A percentile compares a stretch with the other conserved stretches of the same genome.
Conservation (phyloP, 2,113 vertebrate species). For the Nerophis ophidion region DNA sequence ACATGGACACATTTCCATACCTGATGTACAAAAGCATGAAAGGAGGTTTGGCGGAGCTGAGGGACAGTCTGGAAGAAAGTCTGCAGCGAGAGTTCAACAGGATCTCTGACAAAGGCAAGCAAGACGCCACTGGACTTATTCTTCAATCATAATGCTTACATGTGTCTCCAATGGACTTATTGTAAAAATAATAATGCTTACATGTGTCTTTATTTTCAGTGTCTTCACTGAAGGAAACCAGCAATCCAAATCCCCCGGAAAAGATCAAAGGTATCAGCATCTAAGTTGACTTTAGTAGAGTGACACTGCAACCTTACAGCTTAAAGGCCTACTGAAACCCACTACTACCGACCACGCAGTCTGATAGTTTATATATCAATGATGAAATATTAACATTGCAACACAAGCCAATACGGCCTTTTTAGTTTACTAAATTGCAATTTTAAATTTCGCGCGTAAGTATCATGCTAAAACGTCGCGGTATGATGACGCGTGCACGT, state of each 20-base stretch:
- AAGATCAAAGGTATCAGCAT: constrained; percentile 49
- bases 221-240: constrained; percentile 48
- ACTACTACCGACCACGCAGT: too few relatives aligned
- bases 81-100: constrained; percentile 52
- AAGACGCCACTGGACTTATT: too few relatives aligned
- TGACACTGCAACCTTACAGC: too few relatives aligned
- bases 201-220: constrained; percentile 30
- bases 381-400: too few relatives aligned
- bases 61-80: constrained; percentile 43
- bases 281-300: background rate
- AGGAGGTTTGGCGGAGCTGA: constrained; percentile 53
- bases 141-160: background rate
- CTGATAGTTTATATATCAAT: too few relatives aligned
- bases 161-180: background rate
- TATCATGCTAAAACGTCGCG: too few relatives aligned
- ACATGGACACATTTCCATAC: constrained; percentile 57
- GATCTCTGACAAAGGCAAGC: constrained; percentile 60
- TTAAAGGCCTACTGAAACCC: too few relatives aligned
- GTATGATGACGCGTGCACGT: too few relatives aligned
- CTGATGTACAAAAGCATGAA: constrained; percentile 60
- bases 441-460: too few relatives aligned
- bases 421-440: too few relatives aligned
- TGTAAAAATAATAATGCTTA: too few relatives aligned
- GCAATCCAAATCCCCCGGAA: constrained; percentile 19
- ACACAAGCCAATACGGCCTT: too few relatives aligned